Conservation (phyloP, 2,797 vertebrate species). For the Ciconia nigra region DNA sequence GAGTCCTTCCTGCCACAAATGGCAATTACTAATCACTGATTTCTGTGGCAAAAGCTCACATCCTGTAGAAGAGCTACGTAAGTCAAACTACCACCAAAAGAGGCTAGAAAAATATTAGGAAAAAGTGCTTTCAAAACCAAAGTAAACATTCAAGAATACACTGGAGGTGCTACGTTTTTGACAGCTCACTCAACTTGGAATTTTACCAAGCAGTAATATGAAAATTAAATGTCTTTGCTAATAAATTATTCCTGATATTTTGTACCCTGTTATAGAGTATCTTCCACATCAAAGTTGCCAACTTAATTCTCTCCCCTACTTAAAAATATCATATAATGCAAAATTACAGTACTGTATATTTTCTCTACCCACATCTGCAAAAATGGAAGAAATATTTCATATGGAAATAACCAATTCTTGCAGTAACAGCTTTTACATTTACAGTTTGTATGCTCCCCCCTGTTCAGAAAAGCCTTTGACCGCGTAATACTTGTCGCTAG, state of each 20-base stretch:
- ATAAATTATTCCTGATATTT: slow-evolving; percentile 69
- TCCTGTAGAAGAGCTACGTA: slow-evolving; percentile 34
- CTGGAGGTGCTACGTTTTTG: slow-evolving; percentile 50
- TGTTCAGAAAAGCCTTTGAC: slow-evolving; percentile 45
- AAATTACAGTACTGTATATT: slow-evolving; percentile 58
- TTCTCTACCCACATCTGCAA: slow-evolving; percentile 49
- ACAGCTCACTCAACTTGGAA: slow-evolving; percentile 34
- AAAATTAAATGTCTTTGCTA: slow-evolving; percentile 31
- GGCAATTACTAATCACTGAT: not conserved
- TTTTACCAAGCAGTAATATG: slow-evolving; percentile 13
- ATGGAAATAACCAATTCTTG: slow-evolving; percentile 36
- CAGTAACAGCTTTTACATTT: slow-evolving; percentile 25
- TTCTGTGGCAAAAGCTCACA: slow-evolving; percentile 51
- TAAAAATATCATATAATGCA: slow-evolving; percentile 56
- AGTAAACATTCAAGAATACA: slow-evolving; percentile 54
- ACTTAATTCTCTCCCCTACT: slow-evolving; percentile 33
- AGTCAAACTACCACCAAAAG: slow-evolving; percentile 55
- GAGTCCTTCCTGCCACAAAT: slow-evolving; percentile 42
- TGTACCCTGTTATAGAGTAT: slow-evolving; percentile 64
- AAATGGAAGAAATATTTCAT: slow-evolving; percentile 49
- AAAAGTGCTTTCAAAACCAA: slow-evolving; percentile 70
- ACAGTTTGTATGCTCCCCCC: not conserved
- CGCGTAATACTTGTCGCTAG: slow-evolving; percentile 30
- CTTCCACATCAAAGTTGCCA: not conserved
- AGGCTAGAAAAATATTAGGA: slow-evolving; percentile 68